Base-by-base conservation (phyloP, 1,140 invertebrate species). In the Lepeophtheirus salmonis region DNA sequence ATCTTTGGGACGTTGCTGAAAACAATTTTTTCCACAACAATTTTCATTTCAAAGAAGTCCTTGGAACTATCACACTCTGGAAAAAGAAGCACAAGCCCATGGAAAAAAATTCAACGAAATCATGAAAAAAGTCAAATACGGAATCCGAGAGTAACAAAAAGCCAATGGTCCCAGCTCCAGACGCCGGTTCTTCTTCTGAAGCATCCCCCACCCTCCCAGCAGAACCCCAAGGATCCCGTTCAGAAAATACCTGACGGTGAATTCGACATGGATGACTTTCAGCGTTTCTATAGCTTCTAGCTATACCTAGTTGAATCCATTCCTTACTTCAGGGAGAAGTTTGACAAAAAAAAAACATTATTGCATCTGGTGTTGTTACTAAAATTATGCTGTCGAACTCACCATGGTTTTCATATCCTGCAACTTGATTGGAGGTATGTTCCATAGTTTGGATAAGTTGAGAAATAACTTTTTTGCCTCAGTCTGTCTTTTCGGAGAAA, bases 301-400 rank as follows among this genome's bases (percentile, higher is more conserved):
- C n/a, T n/a, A 73, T 88, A 95, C 59, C 91, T 89, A 68, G 74
- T 78, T 24, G 83, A 85, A 67, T 96, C 94, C 41, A 83, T 99
- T 68, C 89, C 91, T 1, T 97, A 92, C 70, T 99, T 99, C 77
- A 98, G 91, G 86, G 80, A 95, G 67, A 90, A 97, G 70, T 98
- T 98, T 74, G 96, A 99, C 71, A 75, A 86, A 18, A n/a, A n/a
- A n/a, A n/a, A 83, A 94, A 70, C 81, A 95, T 72, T 96, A 94
- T 73, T 97, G 91, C 52, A 92, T 98, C 70, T 99, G 95, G 95
- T 82, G 80, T 61, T 82, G 87, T 60, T 89, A 96, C 77, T 99
- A 99, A 77, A 67, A 66, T 65, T 97, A 89, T 71, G 83, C 84
- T 60, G 77, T 94, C 64, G 92, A 97, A 72, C 77, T 98, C 6